Conservation (phyloP, 2,797 vertebrate species). For the Ptychadena robeensis region DNA sequence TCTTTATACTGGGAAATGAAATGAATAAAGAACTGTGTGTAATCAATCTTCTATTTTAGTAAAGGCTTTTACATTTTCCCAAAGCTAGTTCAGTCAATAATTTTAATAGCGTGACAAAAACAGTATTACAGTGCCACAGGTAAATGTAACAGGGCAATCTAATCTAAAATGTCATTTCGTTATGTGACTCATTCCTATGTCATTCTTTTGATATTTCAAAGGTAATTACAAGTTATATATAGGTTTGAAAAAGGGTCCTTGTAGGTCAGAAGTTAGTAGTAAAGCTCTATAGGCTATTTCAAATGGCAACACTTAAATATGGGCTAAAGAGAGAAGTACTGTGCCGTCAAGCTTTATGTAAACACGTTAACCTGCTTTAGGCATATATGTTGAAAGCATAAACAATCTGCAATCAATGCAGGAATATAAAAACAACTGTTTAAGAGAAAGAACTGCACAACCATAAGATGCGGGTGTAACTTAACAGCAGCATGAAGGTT, state of each 20-base stretch:
- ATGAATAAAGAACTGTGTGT: neutral
- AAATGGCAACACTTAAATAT: neutral
- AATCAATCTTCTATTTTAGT: slow-evolving; percentile 14
- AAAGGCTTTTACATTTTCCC: slow-evolving; percentile 25
- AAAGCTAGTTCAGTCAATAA: slow-evolving; percentile 37
- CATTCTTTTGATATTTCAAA: slow-evolving; percentile 42
- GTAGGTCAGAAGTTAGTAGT: neutral
- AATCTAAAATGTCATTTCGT: slow-evolving; percentile 38
- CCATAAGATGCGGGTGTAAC: too few relatives aligned
- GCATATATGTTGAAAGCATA: too few relatives aligned
- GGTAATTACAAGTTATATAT: slow-evolving; percentile 16
- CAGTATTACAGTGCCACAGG: slow-evolving; percentile 14
- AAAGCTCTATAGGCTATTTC: neutral
- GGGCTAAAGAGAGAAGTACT: too few relatives aligned
- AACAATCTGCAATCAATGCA: too few relatives aligned
- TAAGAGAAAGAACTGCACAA: too few relatives aligned
- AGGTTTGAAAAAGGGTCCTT: neutral
- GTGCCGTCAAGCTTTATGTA: too few relatives aligned
- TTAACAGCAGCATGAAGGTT: too few relatives aligned
- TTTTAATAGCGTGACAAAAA: slow-evolving; percentile 35
- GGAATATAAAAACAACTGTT: too few relatives aligned
- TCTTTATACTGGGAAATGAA: neutral
- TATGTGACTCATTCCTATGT: slow-evolving; percentile 25
- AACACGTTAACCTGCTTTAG: too few relatives aligned
- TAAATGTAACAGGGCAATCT: slow-evolving; percentile 33